Base-by-base conservation (phyloP, 2,113 vertebrate genomes). In the Ciconia boyciana region DNA sequence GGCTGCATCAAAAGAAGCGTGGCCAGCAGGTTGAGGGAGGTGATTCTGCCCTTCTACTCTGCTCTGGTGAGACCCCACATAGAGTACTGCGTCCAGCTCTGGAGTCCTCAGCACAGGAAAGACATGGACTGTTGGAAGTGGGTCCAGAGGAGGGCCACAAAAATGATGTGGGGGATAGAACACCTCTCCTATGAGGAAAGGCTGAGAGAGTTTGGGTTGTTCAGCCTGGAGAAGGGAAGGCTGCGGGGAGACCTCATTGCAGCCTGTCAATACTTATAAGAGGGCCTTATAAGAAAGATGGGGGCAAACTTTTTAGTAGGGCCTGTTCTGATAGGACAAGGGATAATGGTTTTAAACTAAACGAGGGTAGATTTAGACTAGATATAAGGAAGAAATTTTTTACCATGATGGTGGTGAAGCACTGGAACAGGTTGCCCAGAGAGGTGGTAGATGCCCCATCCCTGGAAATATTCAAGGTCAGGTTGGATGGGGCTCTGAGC, bases 191-290 rank as follows among this genome's bases (percentile, higher is more conserved):
- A 10, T 21, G 57, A 58, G 6, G 20, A n/a, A 13, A 58, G 57
- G 57, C 57, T n/a, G 34, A 14, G 8, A 34, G 57, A 58, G 57
- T 15, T n/a, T 20, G 32, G 21, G 57, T n/a, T 58, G 13, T n/a
- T 58, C 34, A 60, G 57, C 34, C 57, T 60, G 9, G 57, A 24
- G 14, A 60, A 15, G 34, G n/a, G 57, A 58, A n/a, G 9, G 13
- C 57, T n/a, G 1, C 3, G 0, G 57, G 21, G 6, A 24, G 34
- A n/a, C 13, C 21, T 16, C 24, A 16, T 3, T 60, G 13, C 6
- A 7, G 58, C 58, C 9, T n/a, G 16, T n/a, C 34, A 60, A 4
- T 60, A n/a, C 34, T 60, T n/a, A n/a, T 24, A 60, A 13, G 34
- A 6, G 22, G 3, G 39, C 39, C 21, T 21, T 60, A n/a, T 24